Conservation (phyloP, 2,888 invertebrate species). For the Thymelicus sylvestris region DNA sequence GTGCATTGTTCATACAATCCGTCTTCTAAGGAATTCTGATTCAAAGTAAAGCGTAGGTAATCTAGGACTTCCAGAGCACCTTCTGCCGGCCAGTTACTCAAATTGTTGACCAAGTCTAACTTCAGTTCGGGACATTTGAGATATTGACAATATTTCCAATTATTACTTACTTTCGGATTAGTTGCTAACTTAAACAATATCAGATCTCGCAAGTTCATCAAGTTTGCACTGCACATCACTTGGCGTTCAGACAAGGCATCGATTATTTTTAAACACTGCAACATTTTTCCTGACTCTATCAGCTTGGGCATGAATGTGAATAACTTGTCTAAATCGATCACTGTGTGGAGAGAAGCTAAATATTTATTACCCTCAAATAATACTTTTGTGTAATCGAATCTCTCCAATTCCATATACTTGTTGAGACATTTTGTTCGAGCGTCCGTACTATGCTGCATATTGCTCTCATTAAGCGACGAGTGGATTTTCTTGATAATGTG, state of each 20-base stretch:
- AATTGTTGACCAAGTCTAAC: slow-evolving; percentile 78
- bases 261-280: slow-evolving; percentile 81
- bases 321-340: slow-evolving; percentile 78
- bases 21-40: slow-evolving; percentile 71
- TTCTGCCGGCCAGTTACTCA: slow-evolving; percentile 83
- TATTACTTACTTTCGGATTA: slow-evolving; percentile 72
- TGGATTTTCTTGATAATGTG: slow-evolving; percentile 88
- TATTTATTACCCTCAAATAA: slow-evolving; percentile 85
- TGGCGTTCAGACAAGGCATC: slow-evolving; percentile 85
- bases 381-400: slow-evolving; percentile 80
- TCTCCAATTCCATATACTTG: slow-evolving; percentile 84
- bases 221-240: slow-evolving; percentile 75
- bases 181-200: slow-evolving; percentile 85
- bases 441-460: slow-evolving; percentile 79
- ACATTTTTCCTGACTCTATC: slow-evolving; percentile 73
- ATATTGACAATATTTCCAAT: slow-evolving; percentile 80
- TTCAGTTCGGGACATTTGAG: slow-evolving; percentile 81
- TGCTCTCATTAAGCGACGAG: slow-evolving; percentile 77
- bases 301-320: slow-evolving; percentile 79
- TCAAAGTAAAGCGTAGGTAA: slow-evolving; percentile 74
- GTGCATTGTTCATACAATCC: slow-evolving; percentile 75
- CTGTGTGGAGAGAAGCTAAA: slow-evolving; percentile 85
- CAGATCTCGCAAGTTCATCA: slow-evolving; percentile 84
- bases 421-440: slow-evolving; percentile 85
- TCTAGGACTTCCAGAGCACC: slow-evolving; percentile 81